Percentiles rank a stretch among this genome's conserved stretches.
Conservation (phyloP, 1,140 invertebrate species). For the Cephus cinctus region DNA sequence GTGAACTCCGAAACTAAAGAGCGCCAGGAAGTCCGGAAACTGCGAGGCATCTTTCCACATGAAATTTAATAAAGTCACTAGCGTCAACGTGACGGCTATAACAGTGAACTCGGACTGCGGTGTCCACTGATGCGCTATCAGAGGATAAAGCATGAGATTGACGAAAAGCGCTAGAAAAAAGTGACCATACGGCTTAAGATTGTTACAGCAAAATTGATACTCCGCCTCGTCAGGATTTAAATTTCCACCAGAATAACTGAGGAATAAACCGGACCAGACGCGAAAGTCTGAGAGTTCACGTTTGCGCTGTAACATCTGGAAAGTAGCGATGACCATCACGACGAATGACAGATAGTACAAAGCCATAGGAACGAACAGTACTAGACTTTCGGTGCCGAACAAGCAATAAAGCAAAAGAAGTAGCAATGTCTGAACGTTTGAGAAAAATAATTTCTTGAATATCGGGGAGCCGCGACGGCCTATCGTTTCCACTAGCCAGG, state of each 20-base stretch:
- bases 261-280: constrained; percentile 76
- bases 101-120: constrained; percentile 82
- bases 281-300: constrained; percentile 73
- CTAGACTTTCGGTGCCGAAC: constrained; percentile 64
- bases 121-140: constrained; percentile 74
- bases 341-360: constrained; percentile 72
- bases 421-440: constrained; percentile 65
- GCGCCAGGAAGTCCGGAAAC: constrained; percentile 69
- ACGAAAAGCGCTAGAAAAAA: constrained; percentile 74
- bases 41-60: constrained; percentile 58
- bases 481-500: constrained; percentile 64
- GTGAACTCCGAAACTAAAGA: constrained; percentile 78
- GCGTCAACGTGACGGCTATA: constrained; percentile 69
- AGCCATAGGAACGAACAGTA: constrained; percentile 66
- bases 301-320: constrained; percentile 75
- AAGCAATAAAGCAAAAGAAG: constrained; percentile 70
- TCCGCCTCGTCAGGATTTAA: constrained; percentile 76
- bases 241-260: constrained; percentile 68
- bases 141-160: constrained; percentile 74
- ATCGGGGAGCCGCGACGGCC: constrained; percentile 57
- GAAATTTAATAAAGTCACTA: constrained; percentile 73
- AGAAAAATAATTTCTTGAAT: constrained; percentile 54
- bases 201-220: constrained; percentile 78
- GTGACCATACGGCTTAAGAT: constrained; percentile 75
- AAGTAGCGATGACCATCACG: constrained; percentile 73